Percentiles rank a stretch among this genome's conserved stretches.
These are phyloP conservation scores for Halictus ligatus DNA, from an alignment of 2,888 invertebrate genomes.

Conservation along the genomic window DNA sequence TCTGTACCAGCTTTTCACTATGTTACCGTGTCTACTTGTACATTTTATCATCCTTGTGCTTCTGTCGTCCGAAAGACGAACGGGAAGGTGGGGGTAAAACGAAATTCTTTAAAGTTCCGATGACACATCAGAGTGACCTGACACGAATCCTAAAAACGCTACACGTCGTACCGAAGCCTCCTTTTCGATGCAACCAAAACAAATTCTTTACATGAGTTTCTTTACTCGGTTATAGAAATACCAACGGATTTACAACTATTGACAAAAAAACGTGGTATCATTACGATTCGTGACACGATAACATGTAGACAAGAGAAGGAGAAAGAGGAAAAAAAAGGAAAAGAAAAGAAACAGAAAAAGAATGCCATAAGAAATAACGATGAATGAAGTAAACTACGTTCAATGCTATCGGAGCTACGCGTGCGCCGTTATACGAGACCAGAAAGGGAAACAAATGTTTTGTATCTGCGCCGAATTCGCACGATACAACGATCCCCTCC, in stretches of 20 bases:
- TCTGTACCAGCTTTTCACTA: slow-evolving; percentile 48
- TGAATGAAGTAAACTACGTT: slow-evolving; percentile 25
- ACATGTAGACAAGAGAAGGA: slow-evolving; percentile 33
- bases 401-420: slow-evolving; percentile 14
- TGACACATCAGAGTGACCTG: slow-evolving; percentile 63
- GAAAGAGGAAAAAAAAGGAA: not conserved
- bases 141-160: slow-evolving; percentile 48
- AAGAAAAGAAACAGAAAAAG: slow-evolving; percentile 1
- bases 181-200: slow-evolving; percentile 19
- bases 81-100: slow-evolving; percentile 30
- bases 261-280: slow-evolving; percentile 23
- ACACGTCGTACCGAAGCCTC: slow-evolving; percentile 41
- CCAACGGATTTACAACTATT: slow-evolving; percentile 40
- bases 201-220: slow-evolving; percentile 34
- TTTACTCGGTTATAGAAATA: slow-evolving; percentile 12
- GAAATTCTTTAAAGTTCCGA: slow-evolving; percentile 53
- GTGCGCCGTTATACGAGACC: not conserved
- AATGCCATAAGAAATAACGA: slow-evolving; percentile 39
- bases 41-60: slow-evolving; percentile 62
- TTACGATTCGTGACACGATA: slow-evolving; percentile 31
- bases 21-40: slow-evolving; percentile 63
- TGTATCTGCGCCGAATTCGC: slow-evolving; percentile 23
- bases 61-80: slow-evolving; percentile 45
- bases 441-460: slow-evolving; percentile 2
- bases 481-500: slow-evolving; percentile 16